Evolutionary conservation across 1,140 invertebrate species (phyloP), one percentile per base, ranked within the genome.

Genomic region (Sesamia nonagrioides): DNA sequence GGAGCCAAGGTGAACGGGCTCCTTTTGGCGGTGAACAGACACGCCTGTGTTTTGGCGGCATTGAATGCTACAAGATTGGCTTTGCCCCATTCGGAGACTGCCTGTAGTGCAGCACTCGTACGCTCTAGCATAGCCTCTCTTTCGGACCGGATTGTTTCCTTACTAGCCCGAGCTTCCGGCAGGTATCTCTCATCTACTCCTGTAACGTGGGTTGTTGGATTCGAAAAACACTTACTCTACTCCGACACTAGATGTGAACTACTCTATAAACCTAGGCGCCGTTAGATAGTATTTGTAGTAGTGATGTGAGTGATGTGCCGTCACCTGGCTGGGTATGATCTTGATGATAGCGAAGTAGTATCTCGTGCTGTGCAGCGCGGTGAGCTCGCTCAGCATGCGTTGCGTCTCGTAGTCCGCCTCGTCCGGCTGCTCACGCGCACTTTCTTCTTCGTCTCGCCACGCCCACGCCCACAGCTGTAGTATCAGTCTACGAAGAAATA

Each of bases 261-360:
- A 54, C 17, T 17, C 17, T 18, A 18, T 18, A 8, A 18, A 7
- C 17, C 52, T 17, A 18, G 1, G 6, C n/a, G 99, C 92, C 98
- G 27, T 27, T 27, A 3, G 27, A 27, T n/a, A 27, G 3, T 27
- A 27, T 27, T 27, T 27, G 27, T 27, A 3, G 1, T 27, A 27
- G 27, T 27, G 27, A 1, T 99, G 84, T 98, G 91, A 78, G 97
- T 97, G 33, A 97, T 96, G 91, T 98, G 97, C 11, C n/a, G n/a
- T 42, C 8, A 82, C 81, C 81, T 82, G 81, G 89, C 97, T 97
- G 0, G 98, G 96, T 33, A 97, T 96, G 37, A 99, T 95, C 92
- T 97, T 97, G 54, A 99, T 95, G 13, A 97, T 96, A 37, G 97
- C 98, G 95, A 99, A 99, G 94, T 99, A 99, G 93, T 98, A 99